Conservation (phyloP, 2,888 invertebrate genomes). For the Latrodectus elegans region DNA sequence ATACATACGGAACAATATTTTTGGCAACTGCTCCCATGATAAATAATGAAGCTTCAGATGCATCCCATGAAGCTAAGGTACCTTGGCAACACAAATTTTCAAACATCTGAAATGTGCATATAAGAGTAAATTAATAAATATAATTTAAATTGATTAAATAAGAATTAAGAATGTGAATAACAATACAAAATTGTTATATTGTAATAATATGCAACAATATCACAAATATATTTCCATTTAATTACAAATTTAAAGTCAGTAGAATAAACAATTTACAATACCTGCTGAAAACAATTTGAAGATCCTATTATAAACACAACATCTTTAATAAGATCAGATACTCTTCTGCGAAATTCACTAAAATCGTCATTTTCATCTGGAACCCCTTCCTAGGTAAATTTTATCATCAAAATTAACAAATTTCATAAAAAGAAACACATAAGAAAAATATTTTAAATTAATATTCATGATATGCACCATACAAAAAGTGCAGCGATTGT, state of each 20-base stretch:
- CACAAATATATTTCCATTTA: neutral
- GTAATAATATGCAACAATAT: no score
- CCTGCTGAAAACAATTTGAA: constrained; percentile 89
- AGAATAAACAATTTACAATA: constrained; percentile 11
- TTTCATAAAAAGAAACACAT: no score
- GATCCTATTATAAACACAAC: constrained; percentile 97
- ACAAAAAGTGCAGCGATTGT: no score
- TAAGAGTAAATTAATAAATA: no score
- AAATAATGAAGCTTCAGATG: constrained; percentile 93
- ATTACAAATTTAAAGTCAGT: neutral
- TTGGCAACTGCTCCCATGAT: constrained; percentile 96
- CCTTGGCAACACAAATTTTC: constrained; percentile 81
- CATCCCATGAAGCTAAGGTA: constrained; percentile 87
- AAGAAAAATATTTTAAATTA: no score
- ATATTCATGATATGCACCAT: no score
- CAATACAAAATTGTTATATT: no score
- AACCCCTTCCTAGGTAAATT: constrained; percentile 80
- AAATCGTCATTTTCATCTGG: constrained; percentile 90
- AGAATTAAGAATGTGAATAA: no score
- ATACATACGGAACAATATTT: constrained; percentile 91
- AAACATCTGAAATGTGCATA: constrained; percentile 75
- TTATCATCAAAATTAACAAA: no score
- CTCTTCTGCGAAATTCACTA: constrained; percentile 87
- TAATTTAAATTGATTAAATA: no score
- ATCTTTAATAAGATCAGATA: constrained; percentile 95